Percentiles rank a stretch among this genome's conserved stretches.
phyloP scores from a whole-genome alignment of 2,113 vertebrate species.

The Toxostoma redivivum region DNA sequence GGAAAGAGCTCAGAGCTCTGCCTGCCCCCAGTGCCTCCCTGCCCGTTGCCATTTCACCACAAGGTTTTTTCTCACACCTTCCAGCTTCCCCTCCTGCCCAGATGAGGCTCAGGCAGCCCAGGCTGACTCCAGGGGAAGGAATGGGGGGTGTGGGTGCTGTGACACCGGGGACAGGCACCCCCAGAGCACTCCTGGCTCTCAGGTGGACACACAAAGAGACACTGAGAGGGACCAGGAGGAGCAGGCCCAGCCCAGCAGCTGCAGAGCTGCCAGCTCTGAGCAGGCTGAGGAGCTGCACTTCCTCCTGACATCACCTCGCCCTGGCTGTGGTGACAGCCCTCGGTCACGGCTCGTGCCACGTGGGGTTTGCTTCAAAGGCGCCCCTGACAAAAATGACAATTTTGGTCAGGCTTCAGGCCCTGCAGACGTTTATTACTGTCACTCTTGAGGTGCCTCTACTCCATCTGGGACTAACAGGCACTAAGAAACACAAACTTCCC shows the following conservation, averaged over 20 bases:
- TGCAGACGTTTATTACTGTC: rapidly evolving
- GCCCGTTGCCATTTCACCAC: background rate
- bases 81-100: background rate
- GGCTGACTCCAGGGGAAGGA: background rate
- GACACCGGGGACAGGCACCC: background rate
- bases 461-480: background rate
- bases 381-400: background rate
- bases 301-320: background rate
- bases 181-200: rapidly evolving
- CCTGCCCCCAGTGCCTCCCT: background rate
- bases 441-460: background rate
- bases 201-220: background rate
- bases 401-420: background rate
- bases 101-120: background rate
- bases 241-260: background rate
- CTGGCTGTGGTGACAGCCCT: background rate
- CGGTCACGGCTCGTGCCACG: background rate
- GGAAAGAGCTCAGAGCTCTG: background rate
- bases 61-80: background rate
- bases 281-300: background rate
- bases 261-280: background rate
- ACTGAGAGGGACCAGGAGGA: rapidly evolving
- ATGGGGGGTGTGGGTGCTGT: background rate
- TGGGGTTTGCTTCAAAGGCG: rapidly evolving
- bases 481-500: background rate